A percentile compares a stretch with the other conserved stretches of the same genome.
These are phyloP conservation scores for Rhizomys pruinosus DNA, from an alignment of 2,113 vertebrate species.

Conservation along the genomic window DNA sequence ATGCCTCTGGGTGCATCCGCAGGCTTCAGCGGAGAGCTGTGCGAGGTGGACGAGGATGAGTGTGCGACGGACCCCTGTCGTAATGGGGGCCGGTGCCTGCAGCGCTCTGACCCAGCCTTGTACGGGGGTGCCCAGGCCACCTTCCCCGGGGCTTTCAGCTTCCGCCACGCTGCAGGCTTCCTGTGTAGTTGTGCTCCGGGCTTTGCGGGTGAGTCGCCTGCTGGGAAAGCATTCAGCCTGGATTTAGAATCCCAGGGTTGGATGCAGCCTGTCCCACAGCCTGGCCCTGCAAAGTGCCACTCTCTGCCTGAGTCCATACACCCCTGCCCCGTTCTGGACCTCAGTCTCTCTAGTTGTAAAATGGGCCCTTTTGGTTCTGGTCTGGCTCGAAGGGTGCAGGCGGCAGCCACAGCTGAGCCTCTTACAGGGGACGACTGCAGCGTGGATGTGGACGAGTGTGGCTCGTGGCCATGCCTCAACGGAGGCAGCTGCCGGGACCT, in stretches of 20 bases:
- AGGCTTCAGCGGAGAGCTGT: conserved; percentile 93
- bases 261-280: background rate
- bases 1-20: background rate
- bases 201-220: conserved; percentile 87
- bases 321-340: background rate
- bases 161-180: conserved; percentile 89
- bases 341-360: background rate
- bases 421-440: conserved; percentile 91
- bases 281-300: background rate
- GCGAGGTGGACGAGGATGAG: conserved; percentile 93
- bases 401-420: conserved; percentile 16
- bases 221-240: background rate
- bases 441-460: conserved; percentile 92
- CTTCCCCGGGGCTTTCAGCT: conserved; percentile 88
- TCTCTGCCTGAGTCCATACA: background rate
- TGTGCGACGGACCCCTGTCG: conserved; percentile 90
- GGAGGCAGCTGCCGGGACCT: conserved; percentile 91
- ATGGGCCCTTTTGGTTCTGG: background rate
- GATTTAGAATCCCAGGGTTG: background rate
- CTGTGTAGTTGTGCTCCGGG: conserved; percentile 92
- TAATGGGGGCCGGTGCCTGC: conserved; percentile 90
- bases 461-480: conserved; percentile 90
- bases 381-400: background rate
- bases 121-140: conserved; percentile 84
- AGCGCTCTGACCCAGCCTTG: conserved; percentile 88